Base-by-base conservation (phyloP, 2,888 invertebrate genomes). In the Meliscaeva auricollis region DNA sequence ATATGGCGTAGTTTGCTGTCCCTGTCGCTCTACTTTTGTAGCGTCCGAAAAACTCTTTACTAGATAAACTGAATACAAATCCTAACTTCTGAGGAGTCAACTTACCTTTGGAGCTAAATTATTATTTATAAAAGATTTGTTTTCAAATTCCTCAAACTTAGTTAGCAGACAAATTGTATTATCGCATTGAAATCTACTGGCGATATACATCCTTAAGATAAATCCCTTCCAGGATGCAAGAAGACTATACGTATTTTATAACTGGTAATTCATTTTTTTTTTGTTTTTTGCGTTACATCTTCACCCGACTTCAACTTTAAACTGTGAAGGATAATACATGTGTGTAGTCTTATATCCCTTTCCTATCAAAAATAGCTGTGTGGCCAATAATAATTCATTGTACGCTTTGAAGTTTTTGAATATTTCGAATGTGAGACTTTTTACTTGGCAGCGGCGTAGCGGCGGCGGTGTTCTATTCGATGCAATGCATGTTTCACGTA, bases 401-500 rank as follows among this genome's bases (percentile, higher is more conserved):
- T 76, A 46, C 76, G 76, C 85, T 85, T 77, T 58, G 73, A 81
- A 85, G 81, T 74, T 85, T 85, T 81, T 80, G 72, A 81, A 85
- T 85, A 85, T 81, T 80, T 85, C 54, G 81, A 77, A 77, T 80
- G 70, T 75, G 81, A 68, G 83, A 69, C 73, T 78, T 83, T 26
- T 46, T 72, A 52, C 46, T 50, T 66, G 52, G 35, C 35, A 4
- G 2, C 9, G 7, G 35, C 9, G 35, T 9, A 38, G 35, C 9
- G 7, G 35, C 9, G 35, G 1, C 2, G 35, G 5, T 38, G 8
- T 5, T 2, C 35, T 8, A 52, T 30, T 4, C 20, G 48, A 17
- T 20, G 35, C 44, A 41, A 20, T 69, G 52, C 58, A 82, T 60
- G 66, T 56, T 74, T 46, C 52, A 30, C 72, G 69, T 41, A 78